Evolutionary conservation across 2,888 invertebrate species (phyloP).

Genomic region (Oconnorella tubifera): DNA sequence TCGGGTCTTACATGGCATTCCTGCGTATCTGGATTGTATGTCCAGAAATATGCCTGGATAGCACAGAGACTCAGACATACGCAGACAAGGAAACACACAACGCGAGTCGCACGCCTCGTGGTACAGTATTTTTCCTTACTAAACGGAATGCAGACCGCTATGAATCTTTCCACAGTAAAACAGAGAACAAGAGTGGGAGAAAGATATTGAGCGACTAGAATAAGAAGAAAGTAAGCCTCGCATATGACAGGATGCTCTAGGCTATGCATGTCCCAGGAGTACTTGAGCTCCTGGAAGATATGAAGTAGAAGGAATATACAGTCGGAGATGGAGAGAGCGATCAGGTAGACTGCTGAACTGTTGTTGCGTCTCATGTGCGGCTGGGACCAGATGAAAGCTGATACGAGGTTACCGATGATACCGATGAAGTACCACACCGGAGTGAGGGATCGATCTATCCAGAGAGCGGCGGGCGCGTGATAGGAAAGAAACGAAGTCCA

Average conservation of each 20-base stretch:
- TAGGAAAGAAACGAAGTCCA: conserved; percentile 31
- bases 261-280: conserved; percentile 48
- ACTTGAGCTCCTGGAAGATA: conserved; percentile 47
- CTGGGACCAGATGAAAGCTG: conserved; percentile 50
- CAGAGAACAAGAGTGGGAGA: conserved; percentile 52
- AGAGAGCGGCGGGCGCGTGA: conserved; percentile 44
- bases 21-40: conserved; percentile 39
- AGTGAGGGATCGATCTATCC: conserved; percentile 48
- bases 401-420: conserved; percentile 47
- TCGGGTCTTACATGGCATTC: conserved; percentile 40
- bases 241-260: conserved; percentile 44
- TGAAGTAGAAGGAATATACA: conserved; percentile 46
- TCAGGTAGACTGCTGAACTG: conserved; percentile 53
- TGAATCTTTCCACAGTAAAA: conserved; percentile 52
- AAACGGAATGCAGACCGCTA: conserved; percentile 44
- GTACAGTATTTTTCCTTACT: conserved; percentile 50
- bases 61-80: conserved; percentile 41
- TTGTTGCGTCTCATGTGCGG: conserved; percentile 49
- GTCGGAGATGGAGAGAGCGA: conserved; percentile 50
- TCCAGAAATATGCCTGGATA: conserved; percentile 51
- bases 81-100: conserved; percentile 39
- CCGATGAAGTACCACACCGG: conserved; percentile 52
- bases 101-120: conserved; percentile 43
- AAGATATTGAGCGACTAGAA: conserved; percentile 49
- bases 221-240: conserved; percentile 47